These are phyloP conservation scores for Drosophila bifasciata DNA, from an alignment of 1,140 invertebrate species.

Conservation along the genomic window DNA sequence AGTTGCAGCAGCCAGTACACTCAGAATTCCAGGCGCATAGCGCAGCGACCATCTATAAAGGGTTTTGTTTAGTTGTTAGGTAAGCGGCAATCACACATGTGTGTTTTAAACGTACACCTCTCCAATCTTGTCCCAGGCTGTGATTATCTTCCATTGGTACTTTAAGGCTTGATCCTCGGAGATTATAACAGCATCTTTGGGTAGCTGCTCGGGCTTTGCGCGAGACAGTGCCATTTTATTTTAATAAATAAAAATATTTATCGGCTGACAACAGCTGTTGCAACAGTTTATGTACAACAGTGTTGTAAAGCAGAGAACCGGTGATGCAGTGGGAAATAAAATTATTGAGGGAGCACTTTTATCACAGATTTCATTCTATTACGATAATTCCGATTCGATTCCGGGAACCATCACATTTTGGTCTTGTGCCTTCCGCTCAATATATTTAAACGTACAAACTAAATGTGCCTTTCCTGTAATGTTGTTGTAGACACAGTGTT, in stretches of 20 bases:
- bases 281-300: background rate
- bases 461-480: too few relatives aligned
- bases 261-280: constrained; percentile 36
- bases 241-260: constrained; percentile 24
- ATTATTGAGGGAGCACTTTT: background rate
- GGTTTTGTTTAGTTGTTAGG: constrained; percentile 41
- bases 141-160: constrained; percentile 84
- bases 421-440: too few relatives aligned
- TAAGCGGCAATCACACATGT: constrained; percentile 28
- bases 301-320: constrained; percentile 25
- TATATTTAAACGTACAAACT: too few relatives aligned
- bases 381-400: too few relatives aligned
- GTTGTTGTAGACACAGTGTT: constrained; percentile 17
- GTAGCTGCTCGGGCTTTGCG: constrained; percentile 54
- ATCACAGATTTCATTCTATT: too few relatives aligned
- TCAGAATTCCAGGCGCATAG: constrained; percentile 75
- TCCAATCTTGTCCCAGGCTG: constrained; percentile 79
- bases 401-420: too few relatives aligned
- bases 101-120: constrained; percentile 81
- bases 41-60: constrained; percentile 79
- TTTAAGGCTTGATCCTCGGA: constrained; percentile 83
- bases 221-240: constrained; percentile 62
- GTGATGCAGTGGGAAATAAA: background rate
- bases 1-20: constrained; percentile 62
- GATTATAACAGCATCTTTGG: constrained; percentile 84